A percentile compares a stretch with the other conserved stretches of the same genome.
Conservation (phyloP, 1,140 invertebrate species). For the Sycobia sp. region DNA sequence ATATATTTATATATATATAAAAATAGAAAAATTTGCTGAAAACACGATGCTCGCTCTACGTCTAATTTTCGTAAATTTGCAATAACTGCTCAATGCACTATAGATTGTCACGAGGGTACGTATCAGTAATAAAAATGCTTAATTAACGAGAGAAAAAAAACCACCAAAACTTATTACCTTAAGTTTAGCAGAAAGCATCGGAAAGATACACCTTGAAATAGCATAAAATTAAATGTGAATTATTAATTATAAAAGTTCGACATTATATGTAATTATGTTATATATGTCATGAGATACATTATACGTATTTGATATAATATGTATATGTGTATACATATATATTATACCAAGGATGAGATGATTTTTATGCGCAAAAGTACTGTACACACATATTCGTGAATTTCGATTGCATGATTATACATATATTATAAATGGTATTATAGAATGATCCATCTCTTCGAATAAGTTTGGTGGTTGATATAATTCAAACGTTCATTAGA, state of each 20-base stretch:
- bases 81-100: conserved; percentile 45
- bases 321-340: too few relatives aligned
- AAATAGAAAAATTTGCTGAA: conserved; percentile 48
- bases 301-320: too few relatives aligned
- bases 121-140: conserved; percentile 34
- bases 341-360: conserved; percentile 15
- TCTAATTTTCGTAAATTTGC: conserved; percentile 42
- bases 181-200: conserved; percentile 36
- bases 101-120: conserved; percentile 34
- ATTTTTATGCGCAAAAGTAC: too few relatives aligned
- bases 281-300: too few relatives aligned
- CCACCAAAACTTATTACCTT: conserved; percentile 39
- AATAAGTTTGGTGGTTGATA: conserved; percentile 36
- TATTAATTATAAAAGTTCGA: conserved; percentile 19
- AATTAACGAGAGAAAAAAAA: too few relatives aligned
- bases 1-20: too few relatives aligned
- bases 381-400: too few relatives aligned
- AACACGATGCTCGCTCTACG: conserved; percentile 56
- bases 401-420: too few relatives aligned
- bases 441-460: conserved; percentile 25
- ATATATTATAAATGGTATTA: too few relatives aligned
- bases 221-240: conserved; percentile 32
- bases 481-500: too few relatives aligned
- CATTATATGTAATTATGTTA: background rate
- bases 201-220: conserved; percentile 36